These are phyloP conservation scores for Leucania comma DNA, from an alignment of 2,888 invertebrate genomes.

Conservation along the genomic window DNA sequence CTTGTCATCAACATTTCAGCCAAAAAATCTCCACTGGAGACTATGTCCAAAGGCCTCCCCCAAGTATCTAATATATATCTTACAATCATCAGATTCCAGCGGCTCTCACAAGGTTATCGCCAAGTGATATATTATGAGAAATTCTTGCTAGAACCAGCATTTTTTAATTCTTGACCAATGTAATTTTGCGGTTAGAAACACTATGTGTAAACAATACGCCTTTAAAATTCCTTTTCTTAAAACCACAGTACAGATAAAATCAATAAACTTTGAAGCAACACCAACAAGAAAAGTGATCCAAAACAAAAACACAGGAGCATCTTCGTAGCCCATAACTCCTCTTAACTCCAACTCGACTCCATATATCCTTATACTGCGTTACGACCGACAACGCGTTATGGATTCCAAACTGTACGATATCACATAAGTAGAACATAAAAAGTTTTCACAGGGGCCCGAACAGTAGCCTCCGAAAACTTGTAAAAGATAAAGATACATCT, in stretches of 20 bases:
- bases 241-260: constrained; percentile 1
- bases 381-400: constrained; percentile 71
- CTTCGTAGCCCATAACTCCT: constrained; percentile 48
- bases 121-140: too few species aligned
- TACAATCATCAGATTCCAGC: too few species aligned
- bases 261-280: constrained; percentile 24
- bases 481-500: constrained; percentile 78
- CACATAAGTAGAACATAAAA: constrained; percentile 87
- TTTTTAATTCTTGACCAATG: too few species aligned
- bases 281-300: constrained; percentile 42
- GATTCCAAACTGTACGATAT: constrained; percentile 80
- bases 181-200: too few species aligned
- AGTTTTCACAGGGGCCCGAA: constrained; percentile 85
- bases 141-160: neutral
- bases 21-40: too few species aligned
- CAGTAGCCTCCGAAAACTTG: constrained; percentile 80
- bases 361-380: constrained; percentile 54
- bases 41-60: too few species aligned
- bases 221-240: neutral
- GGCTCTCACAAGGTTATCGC: too few species aligned
- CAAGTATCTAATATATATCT: too few species aligned
- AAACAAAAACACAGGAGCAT: constrained; percentile 49
- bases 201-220: neutral
- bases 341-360: constrained; percentile 45
- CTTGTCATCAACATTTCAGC: too few species aligned